phyloP scores from a whole-genome alignment of 2,888 invertebrate genomes.

The Drosophila rubida region DNA sequence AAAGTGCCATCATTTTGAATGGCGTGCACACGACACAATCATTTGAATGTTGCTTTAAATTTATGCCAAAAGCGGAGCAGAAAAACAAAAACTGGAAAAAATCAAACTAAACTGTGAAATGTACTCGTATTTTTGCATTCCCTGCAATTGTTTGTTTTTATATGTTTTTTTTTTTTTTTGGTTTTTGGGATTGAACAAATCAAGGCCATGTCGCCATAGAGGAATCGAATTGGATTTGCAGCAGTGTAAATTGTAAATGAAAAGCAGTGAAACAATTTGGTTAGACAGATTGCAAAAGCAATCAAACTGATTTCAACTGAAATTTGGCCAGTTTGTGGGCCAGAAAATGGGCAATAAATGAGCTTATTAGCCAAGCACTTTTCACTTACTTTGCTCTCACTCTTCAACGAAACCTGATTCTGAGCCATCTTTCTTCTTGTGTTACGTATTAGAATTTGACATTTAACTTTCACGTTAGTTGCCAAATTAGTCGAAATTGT shows the following conservation, averaged over 20 bases:
- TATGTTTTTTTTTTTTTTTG: background rate
- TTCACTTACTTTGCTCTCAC: background rate
- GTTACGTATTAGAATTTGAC: background rate
- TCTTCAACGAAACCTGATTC: background rate
- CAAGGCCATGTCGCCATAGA: conserved; percentile 47
- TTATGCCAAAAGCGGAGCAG: conserved; percentile 24
- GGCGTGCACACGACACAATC: conserved; percentile 42
- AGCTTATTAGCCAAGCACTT: conserved; percentile 9
- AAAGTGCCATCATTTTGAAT: conserved; percentile 44
- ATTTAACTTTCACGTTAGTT: background rate
- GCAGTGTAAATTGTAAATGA: conserved; percentile 1
- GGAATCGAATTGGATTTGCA: conserved; percentile 21
- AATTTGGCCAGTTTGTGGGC: conserved; percentile 12
- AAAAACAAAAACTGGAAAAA: conserved; percentile 16
- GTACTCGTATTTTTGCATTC: conserved; percentile 43
- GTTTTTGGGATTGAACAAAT: conserved; percentile 19
- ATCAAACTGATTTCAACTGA: conserved; percentile 12
- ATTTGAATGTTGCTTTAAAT: conserved; percentile 33
- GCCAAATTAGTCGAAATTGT: background rate
- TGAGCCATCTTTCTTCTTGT: background rate
- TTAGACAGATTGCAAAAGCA: conserved; percentile 3
- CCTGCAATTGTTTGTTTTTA: conserved; percentile 39
- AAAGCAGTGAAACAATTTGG: conserved; percentile 6
- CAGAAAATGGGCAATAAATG: conserved; percentile 28
- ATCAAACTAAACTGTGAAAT: conserved; percentile 26